Evolutionary conservation across 2,888 invertebrate species (phyloP).

Genomic region (Drosophila eohydei): DNA sequence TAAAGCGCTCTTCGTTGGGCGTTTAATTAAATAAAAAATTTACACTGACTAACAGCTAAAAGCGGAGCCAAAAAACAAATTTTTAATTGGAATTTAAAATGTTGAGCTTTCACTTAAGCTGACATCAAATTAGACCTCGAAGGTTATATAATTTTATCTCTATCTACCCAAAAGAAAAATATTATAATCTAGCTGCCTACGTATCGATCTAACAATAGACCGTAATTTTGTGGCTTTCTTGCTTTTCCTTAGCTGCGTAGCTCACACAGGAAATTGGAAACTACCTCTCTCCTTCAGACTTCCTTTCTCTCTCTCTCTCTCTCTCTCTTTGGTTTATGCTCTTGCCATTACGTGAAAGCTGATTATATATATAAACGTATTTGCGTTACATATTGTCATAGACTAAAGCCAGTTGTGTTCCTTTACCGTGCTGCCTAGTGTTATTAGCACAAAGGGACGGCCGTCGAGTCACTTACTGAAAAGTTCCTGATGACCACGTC

Average conservation of each 20-base stretch:
- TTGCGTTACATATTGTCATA: background rate
- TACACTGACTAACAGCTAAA: conserved; percentile 42
- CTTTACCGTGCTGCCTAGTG: conserved; percentile 24
- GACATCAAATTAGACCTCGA: background rate
- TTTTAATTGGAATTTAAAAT: conserved; percentile 42
- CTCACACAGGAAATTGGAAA: conserved; percentile 3
- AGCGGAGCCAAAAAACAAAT: conserved; percentile 17
- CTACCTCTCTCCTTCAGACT: background rate
- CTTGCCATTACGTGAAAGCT: conserved; percentile 15
- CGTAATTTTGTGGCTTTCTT: conserved; percentile 10
- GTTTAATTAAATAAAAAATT: conserved; percentile 70
- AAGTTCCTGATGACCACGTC: conserved; percentile 52
- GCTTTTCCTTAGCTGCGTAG: conserved; percentile 29
- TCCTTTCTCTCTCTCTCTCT: background rate
- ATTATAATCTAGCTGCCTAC: background rate
- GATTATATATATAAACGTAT: conserved; percentile 18
- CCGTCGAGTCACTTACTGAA: conserved; percentile 50
- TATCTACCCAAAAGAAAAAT: conserved; percentile 1
- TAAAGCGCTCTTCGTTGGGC: conserved; percentile 53
- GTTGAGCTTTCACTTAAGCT: conserved; percentile 1
- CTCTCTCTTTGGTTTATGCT: background rate
- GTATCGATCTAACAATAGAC: conserved; percentile 50
- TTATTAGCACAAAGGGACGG: conserved; percentile 30
- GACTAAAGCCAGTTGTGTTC: background rate
- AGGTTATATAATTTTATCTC: background rate